phyloP scores from a whole-genome alignment of 2,888 invertebrate species.

The Clitarchus hookeri region DNA sequence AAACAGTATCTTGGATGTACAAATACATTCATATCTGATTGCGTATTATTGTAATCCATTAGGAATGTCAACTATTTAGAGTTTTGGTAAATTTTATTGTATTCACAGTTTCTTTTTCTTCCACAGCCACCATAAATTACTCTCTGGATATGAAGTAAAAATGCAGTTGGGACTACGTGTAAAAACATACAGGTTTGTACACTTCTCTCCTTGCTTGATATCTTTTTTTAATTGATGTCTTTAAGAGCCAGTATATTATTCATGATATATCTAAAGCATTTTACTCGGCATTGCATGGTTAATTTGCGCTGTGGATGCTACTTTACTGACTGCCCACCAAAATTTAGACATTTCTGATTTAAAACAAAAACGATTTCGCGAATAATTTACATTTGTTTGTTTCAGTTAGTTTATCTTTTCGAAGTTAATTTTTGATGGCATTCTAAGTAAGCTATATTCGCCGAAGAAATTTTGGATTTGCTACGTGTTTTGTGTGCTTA shows the following conservation, averaged over 20 bases:
- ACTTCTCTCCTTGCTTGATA: slow-evolving; percentile 44
- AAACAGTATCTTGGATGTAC: too few species aligned
- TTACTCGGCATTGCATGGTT: not conserved
- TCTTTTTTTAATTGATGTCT: not conserved
- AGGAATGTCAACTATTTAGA: not conserved
- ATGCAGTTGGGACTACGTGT: not conserved
- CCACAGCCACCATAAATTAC: not conserved
- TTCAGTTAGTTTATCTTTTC: not conserved
- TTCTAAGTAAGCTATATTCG: not conserved
- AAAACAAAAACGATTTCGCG: not conserved
- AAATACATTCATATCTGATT: too few species aligned
- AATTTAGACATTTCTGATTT: not conserved
- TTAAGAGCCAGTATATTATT: not conserved
- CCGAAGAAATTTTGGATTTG: not conserved
- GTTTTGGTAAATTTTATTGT: not conserved
- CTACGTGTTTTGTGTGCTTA: not conserved
- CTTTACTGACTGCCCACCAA: not conserved
- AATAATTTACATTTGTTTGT: not conserved
- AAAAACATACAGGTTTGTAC: slow-evolving; percentile 44
- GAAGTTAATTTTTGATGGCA: not conserved
- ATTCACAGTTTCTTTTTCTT: not conserved
- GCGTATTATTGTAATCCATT: too few species aligned
- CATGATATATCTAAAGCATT: not conserved
- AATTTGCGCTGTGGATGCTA: not conserved
- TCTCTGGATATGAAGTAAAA: not conserved